Conservation (phyloP, 2,888 invertebrate genomes). For the Pachydiplax longipennis region DNA sequence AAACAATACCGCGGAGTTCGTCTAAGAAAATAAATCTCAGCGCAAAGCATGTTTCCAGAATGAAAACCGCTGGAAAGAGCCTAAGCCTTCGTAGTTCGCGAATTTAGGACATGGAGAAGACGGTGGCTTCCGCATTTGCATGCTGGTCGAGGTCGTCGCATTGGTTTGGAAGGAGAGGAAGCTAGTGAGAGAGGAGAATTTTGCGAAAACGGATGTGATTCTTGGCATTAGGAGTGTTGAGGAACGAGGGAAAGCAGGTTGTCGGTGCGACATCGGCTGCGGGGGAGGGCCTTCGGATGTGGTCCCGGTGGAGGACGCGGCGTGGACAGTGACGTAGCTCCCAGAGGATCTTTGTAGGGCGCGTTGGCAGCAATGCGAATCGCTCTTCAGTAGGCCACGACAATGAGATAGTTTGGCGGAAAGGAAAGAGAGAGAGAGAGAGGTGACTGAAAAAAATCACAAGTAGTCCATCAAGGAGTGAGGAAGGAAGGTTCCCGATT, state of each 20-base stretch:
- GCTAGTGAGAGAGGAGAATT: not conserved
- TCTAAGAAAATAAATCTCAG: too few species aligned
- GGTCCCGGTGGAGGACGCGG: too few species aligned
- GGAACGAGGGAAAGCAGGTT: not conserved
- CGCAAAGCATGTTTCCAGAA: too few species aligned
- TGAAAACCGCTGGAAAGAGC: not conserved
- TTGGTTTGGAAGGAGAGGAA: not conserved
- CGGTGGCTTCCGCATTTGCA: not conserved
- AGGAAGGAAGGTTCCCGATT: too few species aligned
- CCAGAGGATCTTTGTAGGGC: not conserved
- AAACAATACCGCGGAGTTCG: too few species aligned
- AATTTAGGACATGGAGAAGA: not conserved
- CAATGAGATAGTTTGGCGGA: not conserved
- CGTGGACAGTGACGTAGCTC: not conserved
- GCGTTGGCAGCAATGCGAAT: not conserved
- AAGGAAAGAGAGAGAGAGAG: not conserved
- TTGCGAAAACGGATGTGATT: not conserved
- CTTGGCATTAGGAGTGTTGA: not conserved
- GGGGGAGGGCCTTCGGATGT: not conserved
- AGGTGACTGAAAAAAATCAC: not conserved
- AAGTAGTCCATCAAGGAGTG: not conserved
- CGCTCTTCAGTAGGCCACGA: not conserved
- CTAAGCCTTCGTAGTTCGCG: not conserved
- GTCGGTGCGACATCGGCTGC: not conserved
- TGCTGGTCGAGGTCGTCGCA: not conserved